Evolutionary conservation across 2,797 vertebrate species (phyloP), one percentile per base, ranked within the genome.

Genomic region (Gobio occitaniae): DNA sequence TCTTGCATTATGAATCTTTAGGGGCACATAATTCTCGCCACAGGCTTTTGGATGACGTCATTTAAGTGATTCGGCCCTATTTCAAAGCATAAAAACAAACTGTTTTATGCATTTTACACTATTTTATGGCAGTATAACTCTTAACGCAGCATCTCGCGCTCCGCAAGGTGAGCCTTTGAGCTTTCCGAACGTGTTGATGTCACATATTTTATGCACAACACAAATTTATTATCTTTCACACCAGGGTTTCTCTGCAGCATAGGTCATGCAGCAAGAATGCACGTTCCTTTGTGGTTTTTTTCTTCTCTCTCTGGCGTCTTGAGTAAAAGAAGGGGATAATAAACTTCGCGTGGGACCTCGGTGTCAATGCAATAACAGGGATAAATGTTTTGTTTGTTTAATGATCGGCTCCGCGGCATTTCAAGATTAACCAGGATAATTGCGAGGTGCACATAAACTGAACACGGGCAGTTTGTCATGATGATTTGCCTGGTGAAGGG

Each of bases 381-480:
- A 83, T 80, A 29, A 74, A 89, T 88, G 87, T 86, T 89, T 86
- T 89, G 82, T 88, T 89, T 88, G 83, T 85, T 88, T 88, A 88
- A 87, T 76, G 78, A 78, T 77, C 85, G 85, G 85, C 87, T 85
- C 68, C 71, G 11, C 66, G 1, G 83, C 74, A 71, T 86, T 69
- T 88, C 50, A 83, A 88, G 83, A 83, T 78, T 83, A 79, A 75
- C 84, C 66, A 4, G 88, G 86, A 76, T 86, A 84, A 84, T 50
- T 68, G 78, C 38, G 78, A 80, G 50, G 44, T 47, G 54, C 54
- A 59, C 29, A 63, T 50, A 74, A 89, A 86, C 65, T 69, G 77
- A 79, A 84, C 86, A 81, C 68, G 61, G 56, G 65, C 83, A 69
- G 87, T 85, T 79, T 21, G 72, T 89, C 83, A 68, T 84, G 71